Conservation (phyloP, 2,797 vertebrate species). For the Platalea minor region DNA sequence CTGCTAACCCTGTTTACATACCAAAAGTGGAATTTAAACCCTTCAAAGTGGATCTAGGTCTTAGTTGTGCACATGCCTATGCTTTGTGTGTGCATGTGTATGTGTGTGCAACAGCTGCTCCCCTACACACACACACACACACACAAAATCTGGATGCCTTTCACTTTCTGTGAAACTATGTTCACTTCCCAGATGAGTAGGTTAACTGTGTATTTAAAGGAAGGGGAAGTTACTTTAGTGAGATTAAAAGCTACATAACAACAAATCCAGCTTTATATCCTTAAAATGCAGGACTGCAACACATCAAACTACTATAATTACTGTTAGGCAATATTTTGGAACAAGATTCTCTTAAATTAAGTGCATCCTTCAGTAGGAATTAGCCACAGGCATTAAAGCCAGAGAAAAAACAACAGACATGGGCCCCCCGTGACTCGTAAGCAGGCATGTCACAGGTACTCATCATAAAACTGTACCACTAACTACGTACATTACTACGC, state of each 20-base stretch:
- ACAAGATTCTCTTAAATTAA: not conserved
- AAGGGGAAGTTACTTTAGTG: not conserved
- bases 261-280: not conserved
- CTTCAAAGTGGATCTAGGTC: not conserved
- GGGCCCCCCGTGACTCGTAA: not conserved
- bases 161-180: not conserved
- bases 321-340: slow-evolving; percentile 24
- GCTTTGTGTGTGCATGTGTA: not conserved
- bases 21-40: not conserved
- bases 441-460: not conserved
- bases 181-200: not conserved
- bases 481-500: not conserved
- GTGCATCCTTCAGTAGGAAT: not conserved
- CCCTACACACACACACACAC: too few species aligned
- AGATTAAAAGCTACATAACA: not conserved
- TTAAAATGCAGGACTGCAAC: not conserved
- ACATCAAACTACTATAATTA: not conserved
- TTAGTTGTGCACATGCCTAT: not conserved
- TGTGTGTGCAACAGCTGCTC: not conserved
- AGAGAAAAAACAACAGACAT: not conserved
- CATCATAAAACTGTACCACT: not conserved
- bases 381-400: slow-evolving; percentile 8
- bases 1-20: not conserved
- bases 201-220: not conserved
- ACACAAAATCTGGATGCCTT: not conserved